Evolutionary conservation across 2,113 vertebrate species (phyloP).

Genomic region (Glaucomys volans): DNA sequence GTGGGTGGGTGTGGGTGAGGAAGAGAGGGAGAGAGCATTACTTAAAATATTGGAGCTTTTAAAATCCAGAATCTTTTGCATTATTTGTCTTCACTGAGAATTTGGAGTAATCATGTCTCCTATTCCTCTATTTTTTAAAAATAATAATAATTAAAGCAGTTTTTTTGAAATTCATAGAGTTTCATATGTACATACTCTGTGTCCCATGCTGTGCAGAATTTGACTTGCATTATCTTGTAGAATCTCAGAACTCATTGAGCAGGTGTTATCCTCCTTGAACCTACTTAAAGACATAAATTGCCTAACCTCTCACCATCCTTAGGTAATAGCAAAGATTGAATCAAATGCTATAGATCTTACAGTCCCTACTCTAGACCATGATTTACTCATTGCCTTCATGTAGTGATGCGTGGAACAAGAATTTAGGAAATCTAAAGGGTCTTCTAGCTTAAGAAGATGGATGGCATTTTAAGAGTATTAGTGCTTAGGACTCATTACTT

Average conservation of each 20-base stretch:
- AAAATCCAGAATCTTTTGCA: background rate
- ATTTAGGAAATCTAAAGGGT: constrained; percentile 10
- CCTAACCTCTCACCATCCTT: background rate
- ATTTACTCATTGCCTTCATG: background rate
- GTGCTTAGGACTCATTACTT: background rate
- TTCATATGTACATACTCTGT: background rate
- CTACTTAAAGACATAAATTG: background rate
- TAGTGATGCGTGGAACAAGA: background rate
- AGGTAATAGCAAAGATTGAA: background rate
- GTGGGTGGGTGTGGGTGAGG: background rate
- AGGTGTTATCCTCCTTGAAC: background rate
- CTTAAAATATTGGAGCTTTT: background rate
- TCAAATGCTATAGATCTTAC: background rate
- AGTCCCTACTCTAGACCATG: background rate
- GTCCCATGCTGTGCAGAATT: background rate
- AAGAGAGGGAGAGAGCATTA: background rate
- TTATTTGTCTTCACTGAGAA: background rate
- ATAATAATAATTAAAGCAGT: background rate
- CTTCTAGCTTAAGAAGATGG: background rate
- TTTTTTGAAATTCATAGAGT: background rate
- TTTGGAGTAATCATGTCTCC: background rate
- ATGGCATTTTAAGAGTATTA: background rate
- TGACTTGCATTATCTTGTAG: background rate
- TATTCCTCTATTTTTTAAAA: background rate
- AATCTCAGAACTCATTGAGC: background rate